A percentile compares a stretch with the other conserved stretches of the same genome.
phyloP scores from a whole-genome alignment of 2,797 vertebrate species.

The Parotocinclus haroldoi region DNA sequence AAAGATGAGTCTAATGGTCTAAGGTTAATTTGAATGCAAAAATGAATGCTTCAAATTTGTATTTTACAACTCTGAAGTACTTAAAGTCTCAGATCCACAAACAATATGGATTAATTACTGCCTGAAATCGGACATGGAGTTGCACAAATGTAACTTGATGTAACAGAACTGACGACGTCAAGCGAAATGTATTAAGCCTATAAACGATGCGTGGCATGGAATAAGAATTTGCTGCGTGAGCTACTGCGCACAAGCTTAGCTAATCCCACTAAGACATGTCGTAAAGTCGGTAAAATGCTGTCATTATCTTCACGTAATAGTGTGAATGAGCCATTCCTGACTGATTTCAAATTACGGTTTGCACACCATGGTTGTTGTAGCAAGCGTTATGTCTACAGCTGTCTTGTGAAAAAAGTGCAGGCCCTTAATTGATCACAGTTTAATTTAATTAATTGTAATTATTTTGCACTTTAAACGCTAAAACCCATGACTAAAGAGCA shows the following conservation, averaged over 20 bases:
- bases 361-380: background rate
- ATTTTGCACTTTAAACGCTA: too few relatives aligned
- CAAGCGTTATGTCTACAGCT: too few relatives aligned
- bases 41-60: too few relatives aligned
- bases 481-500: too few relatives aligned
- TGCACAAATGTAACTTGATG: too few relatives aligned
- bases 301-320: conserved; percentile 19
- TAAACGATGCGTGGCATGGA: background rate
- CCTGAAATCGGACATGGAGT: conserved; percentile 1
- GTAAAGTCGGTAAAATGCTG: conserved; percentile 10
- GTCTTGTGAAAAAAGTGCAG: too few relatives aligned
- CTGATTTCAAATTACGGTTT: conserved; percentile 11
- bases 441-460: too few relatives aligned
- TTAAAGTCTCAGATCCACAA: background rate
- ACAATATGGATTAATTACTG: background rate
- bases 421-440: too few relatives aligned
- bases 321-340: too few relatives aligned
- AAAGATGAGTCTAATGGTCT: too few relatives aligned
- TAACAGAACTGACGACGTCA: background rate
- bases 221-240: background rate
- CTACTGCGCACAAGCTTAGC: conserved; percentile 1
- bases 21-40: too few relatives aligned
- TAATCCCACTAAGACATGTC: conserved; percentile 9
- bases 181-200: background rate
- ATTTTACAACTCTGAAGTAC: too few relatives aligned